Base-by-base conservation (phyloP, 2,113 vertebrate genomes). In the Tachuris rubrigastra region DNA sequence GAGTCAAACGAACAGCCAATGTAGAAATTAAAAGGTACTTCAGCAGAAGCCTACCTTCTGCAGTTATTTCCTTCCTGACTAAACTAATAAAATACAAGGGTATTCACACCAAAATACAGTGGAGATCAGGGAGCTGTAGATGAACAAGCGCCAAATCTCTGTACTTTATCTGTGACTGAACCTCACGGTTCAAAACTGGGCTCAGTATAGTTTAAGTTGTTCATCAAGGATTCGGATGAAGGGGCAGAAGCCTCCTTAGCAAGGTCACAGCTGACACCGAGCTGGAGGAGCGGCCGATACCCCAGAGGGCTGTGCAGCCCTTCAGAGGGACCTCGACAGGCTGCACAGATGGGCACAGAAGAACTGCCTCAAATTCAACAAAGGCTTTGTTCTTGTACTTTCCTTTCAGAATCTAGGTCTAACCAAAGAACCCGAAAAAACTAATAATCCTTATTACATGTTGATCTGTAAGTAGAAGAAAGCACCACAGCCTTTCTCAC, bases 211-310 rank as follows among this genome's bases (percentile, higher is more conserved):
- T 75, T 25, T 4, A 67, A 3, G 5, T 31, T 20, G 13, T 30
- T 58, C 15, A 5, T 10, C 16, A 35, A 6, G 10, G 52, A 20
- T 20, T 24, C 19, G 17, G 30, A 35, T 8, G 52, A 41, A 50
- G 60, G 44, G 6, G 19, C 42, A 41, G 35, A 8, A 23, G 50
- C 20, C 60, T 49, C 69, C 60, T 30, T 42, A 46, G 27, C 68
- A 27, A 4, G 1, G 9, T 53, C 1, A 0, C 68, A 37, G 47
- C 25, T 0, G 2, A 18, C 69, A 27, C 59, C 49, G 13, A 75
- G 52, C 24, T 25, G 71, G 52, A 42, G 71, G 42, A 49, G 50
- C 10, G 50, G 71, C 49, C 2, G 5, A 44, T 14, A 24, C 15
- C 37, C 21, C 46, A 12, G 46, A 13, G 41, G 41, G 50, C 59